Conservation (phyloP, 2,888 invertebrate genomes). For the Eulithis testata region DNA sequence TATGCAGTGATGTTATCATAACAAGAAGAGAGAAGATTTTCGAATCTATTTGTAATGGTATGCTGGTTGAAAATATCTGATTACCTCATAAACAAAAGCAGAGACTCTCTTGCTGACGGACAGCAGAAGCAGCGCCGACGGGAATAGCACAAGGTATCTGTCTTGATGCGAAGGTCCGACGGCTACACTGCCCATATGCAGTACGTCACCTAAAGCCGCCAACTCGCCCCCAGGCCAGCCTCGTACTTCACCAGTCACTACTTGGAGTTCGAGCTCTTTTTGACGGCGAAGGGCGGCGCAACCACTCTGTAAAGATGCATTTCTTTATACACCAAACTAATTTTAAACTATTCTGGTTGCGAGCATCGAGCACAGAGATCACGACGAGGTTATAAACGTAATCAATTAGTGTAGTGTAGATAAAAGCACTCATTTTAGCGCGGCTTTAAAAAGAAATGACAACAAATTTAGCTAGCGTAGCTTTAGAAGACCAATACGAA, state of each 20-base stretch:
- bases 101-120: conserved; percentile 96
- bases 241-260: conserved; percentile 96
- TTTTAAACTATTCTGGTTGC: too few relatives aligned
- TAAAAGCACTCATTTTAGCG: too few relatives aligned
- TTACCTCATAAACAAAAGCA: conserved; percentile 97
- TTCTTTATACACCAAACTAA: neutral
- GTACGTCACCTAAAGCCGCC: conserved; percentile 90
- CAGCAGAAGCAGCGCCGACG: conserved; percentile 93
- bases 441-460: too few relatives aligned
- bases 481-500: too few relatives aligned
- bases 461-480: too few relatives aligned
- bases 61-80: neutral
- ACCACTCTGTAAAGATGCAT: conserved; percentile 85
- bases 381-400: too few relatives aligned
- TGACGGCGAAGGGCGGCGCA: conserved; percentile 95
- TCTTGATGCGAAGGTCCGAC: conserved; percentile 94
- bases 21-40: too few relatives aligned
- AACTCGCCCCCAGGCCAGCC: conserved; percentile 94
- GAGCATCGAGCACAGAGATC: too few relatives aligned
- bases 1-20: too few relatives aligned
- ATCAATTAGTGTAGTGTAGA: too few relatives aligned
- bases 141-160: conserved; percentile 96
- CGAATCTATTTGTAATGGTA: too few relatives aligned
- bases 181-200: conserved; percentile 96
- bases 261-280: conserved; percentile 98